Evolutionary conservation across 2,888 invertebrate genomes (phyloP).

Genomic region (Lymantria dispar): DNA sequence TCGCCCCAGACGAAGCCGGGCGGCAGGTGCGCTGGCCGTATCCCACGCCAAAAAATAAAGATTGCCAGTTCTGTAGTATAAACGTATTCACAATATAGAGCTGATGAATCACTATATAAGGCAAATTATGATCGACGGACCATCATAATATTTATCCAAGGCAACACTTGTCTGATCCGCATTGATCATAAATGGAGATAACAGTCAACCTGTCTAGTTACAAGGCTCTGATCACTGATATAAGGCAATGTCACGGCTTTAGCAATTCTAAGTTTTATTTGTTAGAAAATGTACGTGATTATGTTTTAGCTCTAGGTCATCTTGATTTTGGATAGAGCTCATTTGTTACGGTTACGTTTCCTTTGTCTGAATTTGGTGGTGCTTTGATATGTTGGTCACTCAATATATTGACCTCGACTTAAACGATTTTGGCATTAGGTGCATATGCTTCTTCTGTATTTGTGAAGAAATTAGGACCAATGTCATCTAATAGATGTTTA

Average conservation of each 20-base stretch:
- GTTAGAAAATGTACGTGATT: not conserved
- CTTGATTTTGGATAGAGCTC: not conserved
- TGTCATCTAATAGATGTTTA: no score
- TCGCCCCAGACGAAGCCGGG: no score
- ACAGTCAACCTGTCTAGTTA: conserved; percentile 29
- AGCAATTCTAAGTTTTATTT: conserved; percentile 7
- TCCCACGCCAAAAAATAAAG: no score
- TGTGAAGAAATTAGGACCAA: no score
- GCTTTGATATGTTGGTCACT: no score
- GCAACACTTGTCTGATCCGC: conserved; percentile 25
- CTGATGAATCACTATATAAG: conserved; percentile 31
- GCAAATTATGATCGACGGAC: conserved; percentile 35
- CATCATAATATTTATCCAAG: conserved; percentile 28
- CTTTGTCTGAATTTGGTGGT: not conserved
- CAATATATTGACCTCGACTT: no score
- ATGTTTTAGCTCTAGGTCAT: conserved; percentile 1
- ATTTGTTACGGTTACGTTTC: not conserved
- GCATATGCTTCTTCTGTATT: no score
- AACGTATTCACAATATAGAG: conserved; percentile 1
- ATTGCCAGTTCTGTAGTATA: no score
- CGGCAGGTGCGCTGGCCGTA: no score
- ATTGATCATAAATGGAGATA: conserved; percentile 40
- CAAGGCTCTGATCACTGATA: conserved; percentile 31
- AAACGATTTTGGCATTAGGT: no score
- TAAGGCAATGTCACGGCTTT: conserved; percentile 34